phyloP scores from a whole-genome alignment of 2,888 invertebrate species.

The Drosophila merina region DNA sequence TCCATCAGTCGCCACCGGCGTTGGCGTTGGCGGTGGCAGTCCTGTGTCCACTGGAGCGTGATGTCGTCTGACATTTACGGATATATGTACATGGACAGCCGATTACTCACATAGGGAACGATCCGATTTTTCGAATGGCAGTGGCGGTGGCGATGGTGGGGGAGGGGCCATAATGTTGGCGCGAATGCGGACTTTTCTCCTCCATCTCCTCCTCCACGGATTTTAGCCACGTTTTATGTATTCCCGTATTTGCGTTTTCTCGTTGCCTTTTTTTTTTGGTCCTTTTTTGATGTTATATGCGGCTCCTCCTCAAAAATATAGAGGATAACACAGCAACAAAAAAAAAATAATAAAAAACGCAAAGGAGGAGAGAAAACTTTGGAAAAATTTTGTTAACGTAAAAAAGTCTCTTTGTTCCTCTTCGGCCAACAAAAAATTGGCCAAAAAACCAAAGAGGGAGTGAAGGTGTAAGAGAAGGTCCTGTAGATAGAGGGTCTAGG shows the following conservation, averaged over 20 bases:
- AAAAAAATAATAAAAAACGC: neutral
- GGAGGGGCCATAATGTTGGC: conserved; percentile 28
- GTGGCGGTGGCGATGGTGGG: neutral
- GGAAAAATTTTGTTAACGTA: conserved; percentile 54
- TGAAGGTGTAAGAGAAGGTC: neutral
- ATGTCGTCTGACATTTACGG: conserved; percentile 80
- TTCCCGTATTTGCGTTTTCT: conserved; percentile 49
- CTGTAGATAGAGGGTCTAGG: neutral
- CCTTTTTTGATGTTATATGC: conserved; percentile 31
- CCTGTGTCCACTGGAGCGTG: conserved; percentile 76
- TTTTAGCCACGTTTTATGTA: conserved; percentile 36
- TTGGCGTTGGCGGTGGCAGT: conserved; percentile 31
- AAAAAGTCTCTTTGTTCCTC: conserved; percentile 52
- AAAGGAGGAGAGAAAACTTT: conserved; percentile 25
- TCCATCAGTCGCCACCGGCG: conserved; percentile 50
- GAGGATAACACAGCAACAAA: conserved; percentile 12
- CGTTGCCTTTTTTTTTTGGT: neutral
- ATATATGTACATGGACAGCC: conserved; percentile 64
- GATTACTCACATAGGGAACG: conserved; percentile 46
- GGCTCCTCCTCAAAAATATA: conserved; percentile 36
- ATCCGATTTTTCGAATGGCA: neutral
- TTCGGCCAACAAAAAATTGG: conserved; percentile 6
- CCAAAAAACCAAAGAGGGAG: neutral
- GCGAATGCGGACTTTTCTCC: conserved; percentile 67
- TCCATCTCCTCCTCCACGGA: conserved; percentile 9